Evolutionary conservation across 1,140 invertebrate genomes (phyloP), one percentile per base, ranked within the genome.

Genomic region (Harlomillsia oculata): DNA sequence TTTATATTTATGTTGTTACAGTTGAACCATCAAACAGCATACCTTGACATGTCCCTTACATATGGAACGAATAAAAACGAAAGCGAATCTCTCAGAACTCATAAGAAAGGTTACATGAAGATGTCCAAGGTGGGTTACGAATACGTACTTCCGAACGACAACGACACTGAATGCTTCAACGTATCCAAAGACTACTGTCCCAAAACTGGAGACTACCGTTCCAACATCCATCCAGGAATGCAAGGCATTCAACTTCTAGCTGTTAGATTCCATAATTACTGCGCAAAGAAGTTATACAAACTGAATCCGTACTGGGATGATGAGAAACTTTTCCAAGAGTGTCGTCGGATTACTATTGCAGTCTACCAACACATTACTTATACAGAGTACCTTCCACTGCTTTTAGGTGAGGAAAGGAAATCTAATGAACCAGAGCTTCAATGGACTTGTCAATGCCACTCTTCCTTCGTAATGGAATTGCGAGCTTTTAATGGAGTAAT

Each of bases 271-370:
- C 75, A 76, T 61, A 76, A 76, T 55, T 65, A 68, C 18, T 48
- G 72, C 36, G 72, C 71, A 14, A 53, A 51, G 16, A 52, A 58
- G 23, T 36, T 73, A 25, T 56, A 58, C 1, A 36, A 60, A 3
- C 28, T 74, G 23, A 75, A 75, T 54, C 67, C 71, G 0, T 62
- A 69, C 41, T 74, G 72, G 72, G 67, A 63, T 40, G 72, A 73
- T 53, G 72, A 74, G 59, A 52, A 59, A 25, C 16, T 80, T 0
- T 82, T 70, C 62, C 76, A 82, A 61, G 79, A 81, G 66, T 67
- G 76, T 1, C 60, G 78, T 39, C 67, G 74, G 51, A 74, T 81
- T 36, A 67, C 75, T 3, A 71, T 70, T 28, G 76, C 72, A 8
- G 64, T 75, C 51, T 64, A 72, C 29, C 77, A 79, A 62, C 73